These are phyloP conservation scores for Phymastichus coffea DNA, from an alignment of 1,140 invertebrate species.

Conservation along the genomic window DNA sequence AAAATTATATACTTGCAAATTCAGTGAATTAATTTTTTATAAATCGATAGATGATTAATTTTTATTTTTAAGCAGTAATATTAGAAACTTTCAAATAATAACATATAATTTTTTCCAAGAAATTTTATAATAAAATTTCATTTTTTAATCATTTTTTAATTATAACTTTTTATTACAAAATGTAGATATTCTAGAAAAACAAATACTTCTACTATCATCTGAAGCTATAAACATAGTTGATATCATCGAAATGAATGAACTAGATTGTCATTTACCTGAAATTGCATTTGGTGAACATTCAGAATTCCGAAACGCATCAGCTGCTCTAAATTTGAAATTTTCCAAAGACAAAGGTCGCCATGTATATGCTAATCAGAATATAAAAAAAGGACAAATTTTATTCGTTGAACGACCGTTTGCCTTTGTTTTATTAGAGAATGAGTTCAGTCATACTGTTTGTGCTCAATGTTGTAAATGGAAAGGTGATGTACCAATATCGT, in stretches of 20 bases:
- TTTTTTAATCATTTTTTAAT: too few species aligned
- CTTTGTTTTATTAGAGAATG: constrained; percentile 60
- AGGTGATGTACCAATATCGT: constrained; percentile 54
- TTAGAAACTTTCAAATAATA: too few species aligned
- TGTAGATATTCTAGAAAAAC: constrained; percentile 29
- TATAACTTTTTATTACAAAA: too few species aligned
- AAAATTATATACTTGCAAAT: too few species aligned
- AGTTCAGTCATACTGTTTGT: constrained; percentile 49
- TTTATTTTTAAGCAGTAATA: too few species aligned
- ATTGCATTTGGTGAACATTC: constrained; percentile 40
- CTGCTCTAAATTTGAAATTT: constrained; percentile 39
- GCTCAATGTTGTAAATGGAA: constrained; percentile 60
- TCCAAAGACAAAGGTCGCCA: constrained; percentile 55
- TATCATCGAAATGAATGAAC: background rate
- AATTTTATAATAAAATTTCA: too few species aligned
- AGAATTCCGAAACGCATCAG: constrained; percentile 44
- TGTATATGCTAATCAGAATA: constrained; percentile 57
- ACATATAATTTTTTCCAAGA: too few species aligned
- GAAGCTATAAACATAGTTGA: constrained; percentile 8
- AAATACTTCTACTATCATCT: constrained; percentile 25
- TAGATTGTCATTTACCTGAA: constrained; percentile 6
- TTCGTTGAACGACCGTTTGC: constrained; percentile 73
- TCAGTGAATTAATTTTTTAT: too few species aligned
- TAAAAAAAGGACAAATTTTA: constrained; percentile 65
- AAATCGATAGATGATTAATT: too few species aligned